Evolutionary conservation across 1,140 invertebrate genomes (phyloP).

Genomic region (Prorops nasuta): DNA sequence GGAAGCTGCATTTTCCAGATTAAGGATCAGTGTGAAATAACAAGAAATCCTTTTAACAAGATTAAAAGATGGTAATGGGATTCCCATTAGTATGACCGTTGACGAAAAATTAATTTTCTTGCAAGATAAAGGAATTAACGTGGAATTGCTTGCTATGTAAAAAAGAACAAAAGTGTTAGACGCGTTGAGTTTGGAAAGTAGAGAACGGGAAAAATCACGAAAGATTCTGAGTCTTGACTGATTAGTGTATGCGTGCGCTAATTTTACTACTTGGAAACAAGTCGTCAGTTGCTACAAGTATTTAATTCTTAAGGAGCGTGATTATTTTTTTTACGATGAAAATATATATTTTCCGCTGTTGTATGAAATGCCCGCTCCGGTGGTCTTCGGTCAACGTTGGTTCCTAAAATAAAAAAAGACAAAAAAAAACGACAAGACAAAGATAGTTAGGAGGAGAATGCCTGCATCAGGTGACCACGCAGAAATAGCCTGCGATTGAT

Average conservation of each 20-base stretch:
- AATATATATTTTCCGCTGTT: slow-evolving; percentile 57
- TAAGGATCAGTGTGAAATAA: too few species aligned
- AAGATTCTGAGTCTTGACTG: slow-evolving; percentile 39
- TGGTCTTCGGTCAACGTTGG: slow-evolving; percentile 29
- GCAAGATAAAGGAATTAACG: too few species aligned
- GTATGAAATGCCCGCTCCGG: slow-evolving; percentile 53
- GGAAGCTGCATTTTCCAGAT: too few species aligned
- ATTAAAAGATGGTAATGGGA: too few species aligned
- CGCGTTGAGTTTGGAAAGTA: slow-evolving; percentile 12
- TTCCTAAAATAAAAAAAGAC: slow-evolving; percentile 12
- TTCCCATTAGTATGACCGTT: too few species aligned
- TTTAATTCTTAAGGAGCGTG: slow-evolving; percentile 55
- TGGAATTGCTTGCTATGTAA: slow-evolving; percentile 40
- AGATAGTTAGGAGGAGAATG: too few species aligned
- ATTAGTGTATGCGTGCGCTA: slow-evolving; percentile 45
- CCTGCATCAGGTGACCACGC: neutral
- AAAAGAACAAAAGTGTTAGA: slow-evolving; percentile 24
- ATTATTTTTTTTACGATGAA: slow-evolving; percentile 55
- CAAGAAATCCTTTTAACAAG: too few species aligned
- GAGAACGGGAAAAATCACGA: slow-evolving; percentile 9
- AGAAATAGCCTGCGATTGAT: neutral
- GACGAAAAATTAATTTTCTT: too few species aligned
- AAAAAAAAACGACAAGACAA: neutral
- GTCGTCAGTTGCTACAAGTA: slow-evolving; percentile 50
- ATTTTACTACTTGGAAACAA: slow-evolving; percentile 43